These are phyloP conservation scores for Mythimna albipuncta DNA, from an alignment of 2,888 invertebrate genomes.

Conservation along the genomic window DNA sequence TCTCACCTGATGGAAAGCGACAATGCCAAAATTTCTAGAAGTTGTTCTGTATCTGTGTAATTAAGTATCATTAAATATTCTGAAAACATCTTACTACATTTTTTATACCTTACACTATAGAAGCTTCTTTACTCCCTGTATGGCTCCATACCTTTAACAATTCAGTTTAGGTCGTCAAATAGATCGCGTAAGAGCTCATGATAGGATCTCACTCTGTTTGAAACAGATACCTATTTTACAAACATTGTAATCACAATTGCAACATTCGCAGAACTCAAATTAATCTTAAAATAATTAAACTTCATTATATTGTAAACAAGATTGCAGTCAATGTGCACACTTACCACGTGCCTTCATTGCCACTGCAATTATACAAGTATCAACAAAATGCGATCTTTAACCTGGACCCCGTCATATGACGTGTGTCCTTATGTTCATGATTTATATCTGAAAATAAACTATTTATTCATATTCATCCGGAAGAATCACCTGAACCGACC, in stretches of 20 bases:
- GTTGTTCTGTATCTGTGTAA: too few species aligned
- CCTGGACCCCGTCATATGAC: slow-evolving; percentile 19
- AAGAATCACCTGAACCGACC: too few species aligned
- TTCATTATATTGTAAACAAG: slow-evolving; percentile 9
- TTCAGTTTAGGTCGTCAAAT: too few species aligned
- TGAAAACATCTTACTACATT: too few species aligned
- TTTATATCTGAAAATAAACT: slow-evolving; percentile 8
- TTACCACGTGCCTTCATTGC: slow-evolving; percentile 10
- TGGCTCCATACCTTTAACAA: too few species aligned
- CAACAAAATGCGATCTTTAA: slow-evolving; percentile 27
- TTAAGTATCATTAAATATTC: too few species aligned
- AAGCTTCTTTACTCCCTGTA: too few species aligned
- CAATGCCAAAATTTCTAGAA: too few species aligned
- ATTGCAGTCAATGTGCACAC: neutral
- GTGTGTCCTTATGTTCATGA: neutral
- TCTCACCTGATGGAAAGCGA: too few species aligned
- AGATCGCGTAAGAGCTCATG: too few species aligned
- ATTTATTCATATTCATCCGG: neutral
- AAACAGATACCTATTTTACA: neutral
- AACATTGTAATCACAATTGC: neutral
- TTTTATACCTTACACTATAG: too few species aligned
- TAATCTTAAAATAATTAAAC: neutral
- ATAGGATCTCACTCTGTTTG: too few species aligned
- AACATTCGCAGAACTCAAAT: neutral
- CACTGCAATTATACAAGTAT: slow-evolving; percentile 1